These are phyloP conservation scores for Plecotus auritus DNA, from an alignment of 2,113 vertebrate genomes.

Conservation along the genomic window DNA sequence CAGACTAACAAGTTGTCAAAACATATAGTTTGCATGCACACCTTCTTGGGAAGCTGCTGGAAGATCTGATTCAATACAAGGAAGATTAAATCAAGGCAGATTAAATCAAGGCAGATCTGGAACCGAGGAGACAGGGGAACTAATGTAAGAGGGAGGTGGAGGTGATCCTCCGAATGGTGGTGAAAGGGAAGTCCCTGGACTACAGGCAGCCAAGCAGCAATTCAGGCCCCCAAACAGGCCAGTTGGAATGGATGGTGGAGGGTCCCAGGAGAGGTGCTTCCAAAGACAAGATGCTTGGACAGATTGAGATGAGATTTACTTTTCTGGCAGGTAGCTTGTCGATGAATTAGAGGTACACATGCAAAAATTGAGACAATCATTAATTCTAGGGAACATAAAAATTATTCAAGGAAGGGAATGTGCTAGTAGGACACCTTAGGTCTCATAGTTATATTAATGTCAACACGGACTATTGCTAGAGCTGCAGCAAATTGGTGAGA, in stretches of 20 bases:
- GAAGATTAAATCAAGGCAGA: too few species aligned
- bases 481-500: neutral
- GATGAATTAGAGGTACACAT: neutral
- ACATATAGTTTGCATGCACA: neutral
- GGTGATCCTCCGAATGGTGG: neutral
- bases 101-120: neutral
- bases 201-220: neutral
- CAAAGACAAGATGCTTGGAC: slow-evolving; percentile 34
- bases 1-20: neutral
- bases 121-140: neutral
- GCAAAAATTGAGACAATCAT: neutral
- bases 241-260: neutral
- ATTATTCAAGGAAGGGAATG: neutral
- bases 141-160: neutral
- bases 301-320: slow-evolving; percentile 20
- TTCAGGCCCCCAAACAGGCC: neutral
- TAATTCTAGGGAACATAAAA: slow-evolving; percentile 9
- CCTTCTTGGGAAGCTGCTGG: neutral
- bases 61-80: neutral
- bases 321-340: neutral
- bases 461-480: neutral
- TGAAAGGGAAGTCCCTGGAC: neutral
- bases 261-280: neutral
- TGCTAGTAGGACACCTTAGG: neutral
- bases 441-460: neutral